These are phyloP conservation scores for Caenorhabditis parvicauda DNA, from an alignment of 2,888 invertebrate species.

Conservation along the genomic window DNA sequence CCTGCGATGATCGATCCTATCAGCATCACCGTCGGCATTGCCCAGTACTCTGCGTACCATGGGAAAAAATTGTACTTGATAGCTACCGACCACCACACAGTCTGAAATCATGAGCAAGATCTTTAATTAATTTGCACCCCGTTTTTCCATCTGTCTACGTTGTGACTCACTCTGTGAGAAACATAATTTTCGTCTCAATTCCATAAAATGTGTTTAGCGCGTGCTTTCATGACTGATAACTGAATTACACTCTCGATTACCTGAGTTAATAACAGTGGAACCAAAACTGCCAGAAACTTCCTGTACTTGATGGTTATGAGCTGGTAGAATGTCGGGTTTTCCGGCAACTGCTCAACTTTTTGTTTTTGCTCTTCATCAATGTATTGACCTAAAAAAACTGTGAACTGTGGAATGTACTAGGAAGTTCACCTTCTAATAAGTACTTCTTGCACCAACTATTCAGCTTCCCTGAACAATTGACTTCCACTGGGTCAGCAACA, in stretches of 20 bases:
- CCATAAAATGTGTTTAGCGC: no score
- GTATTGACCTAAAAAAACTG: constrained; percentile 17
- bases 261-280: constrained; percentile 36
- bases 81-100: constrained; percentile 23
- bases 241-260: constrained; percentile 4
- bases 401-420: no score
- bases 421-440: constrained; percentile 32
- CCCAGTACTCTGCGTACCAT: constrained; percentile 48
- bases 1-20: constrained; percentile 54
- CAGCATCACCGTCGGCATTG: constrained; percentile 60
- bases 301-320: constrained; percentile 26
- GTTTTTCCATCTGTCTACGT: no score
- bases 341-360: constrained; percentile 11
- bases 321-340: constrained; percentile 14
- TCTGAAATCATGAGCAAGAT: constrained; percentile 15
- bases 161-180: no score
- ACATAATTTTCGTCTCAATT: no score
- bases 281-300: constrained; percentile 36
- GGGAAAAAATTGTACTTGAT: constrained; percentile 39
- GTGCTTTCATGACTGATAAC: not conserved
- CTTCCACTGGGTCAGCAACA: no score
- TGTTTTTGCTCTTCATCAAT: constrained; percentile 16
- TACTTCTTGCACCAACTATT: constrained; percentile 40
- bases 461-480: no score
- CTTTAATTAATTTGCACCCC: no score